Percentiles rank a stretch among this genome's conserved stretches.
These are phyloP conservation scores for Xenops minutus DNA, from an alignment of 2,797 vertebrate genomes.

Conservation along the genomic window DNA sequence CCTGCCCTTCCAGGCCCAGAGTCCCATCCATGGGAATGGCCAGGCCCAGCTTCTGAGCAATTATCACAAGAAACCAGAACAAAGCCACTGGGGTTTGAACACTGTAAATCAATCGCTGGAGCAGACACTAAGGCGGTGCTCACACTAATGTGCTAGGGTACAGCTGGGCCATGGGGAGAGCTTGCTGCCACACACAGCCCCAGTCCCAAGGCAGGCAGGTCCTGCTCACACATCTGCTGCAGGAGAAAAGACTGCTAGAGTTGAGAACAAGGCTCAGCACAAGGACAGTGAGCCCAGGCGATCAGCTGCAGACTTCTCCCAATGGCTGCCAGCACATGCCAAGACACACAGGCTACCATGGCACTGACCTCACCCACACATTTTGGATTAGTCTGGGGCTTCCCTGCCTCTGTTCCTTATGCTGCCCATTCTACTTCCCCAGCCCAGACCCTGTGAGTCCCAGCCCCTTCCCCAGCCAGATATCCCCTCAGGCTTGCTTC, in stretches of 20 bases:
- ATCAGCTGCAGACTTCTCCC: not conserved
- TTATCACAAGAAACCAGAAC: not conserved
- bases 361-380: not conserved
- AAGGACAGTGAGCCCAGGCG: not conserved
- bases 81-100: not conserved
- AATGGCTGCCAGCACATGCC: accelerated
- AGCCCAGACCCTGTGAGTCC: not conserved
- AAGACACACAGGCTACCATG: not conserved
- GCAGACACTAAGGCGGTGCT: not conserved
- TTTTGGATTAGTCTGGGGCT: not conserved
- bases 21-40: not conserved
- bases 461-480: not conserved
- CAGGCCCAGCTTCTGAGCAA: not conserved
- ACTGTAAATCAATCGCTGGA: not conserved
- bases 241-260: not conserved
- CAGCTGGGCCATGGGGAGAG: not conserved
- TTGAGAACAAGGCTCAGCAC: not conserved
- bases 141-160: accelerated
- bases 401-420: not conserved
- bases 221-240: not conserved
- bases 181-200: not conserved
- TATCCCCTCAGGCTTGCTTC: not conserved
- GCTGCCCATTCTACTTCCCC: not conserved
- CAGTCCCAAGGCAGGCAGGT: not conserved
- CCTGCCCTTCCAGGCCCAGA: not conserved